phyloP scores from a whole-genome alignment of 2,113 vertebrate genomes.

The Nesogale talazaci region DNA sequence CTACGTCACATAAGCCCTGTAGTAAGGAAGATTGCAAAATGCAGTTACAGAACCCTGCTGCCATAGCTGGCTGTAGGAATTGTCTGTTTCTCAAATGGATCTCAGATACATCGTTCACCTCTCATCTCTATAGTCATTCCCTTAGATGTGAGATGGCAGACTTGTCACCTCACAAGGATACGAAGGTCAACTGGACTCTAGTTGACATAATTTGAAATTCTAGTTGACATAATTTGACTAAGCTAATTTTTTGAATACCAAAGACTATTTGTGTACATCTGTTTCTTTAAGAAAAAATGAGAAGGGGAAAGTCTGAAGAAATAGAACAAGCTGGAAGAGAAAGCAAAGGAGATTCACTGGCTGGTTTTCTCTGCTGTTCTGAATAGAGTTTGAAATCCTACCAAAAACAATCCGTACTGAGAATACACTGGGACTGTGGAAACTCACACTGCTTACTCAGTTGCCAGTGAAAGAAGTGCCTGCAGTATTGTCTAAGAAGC shows the following conservation, averaged over 20 bases:
- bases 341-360: constrained; percentile 49
- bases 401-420: background rate
- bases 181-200: background rate
- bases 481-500: background rate
- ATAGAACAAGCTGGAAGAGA: constrained; percentile 57
- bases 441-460: constrained; percentile 4
- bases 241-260: constrained; percentile 51
- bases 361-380: background rate
- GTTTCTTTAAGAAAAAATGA: constrained; percentile 35
- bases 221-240: constrained; percentile 35
- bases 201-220: constrained; percentile 16
- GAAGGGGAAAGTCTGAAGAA: constrained; percentile 36
- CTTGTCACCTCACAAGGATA: no score
- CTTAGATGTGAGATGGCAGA: background rate
- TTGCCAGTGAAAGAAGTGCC: background rate
- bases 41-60: background rate
- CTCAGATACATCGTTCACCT: background rate
- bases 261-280: constrained; percentile 64
- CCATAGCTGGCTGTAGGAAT: background rate
- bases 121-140: background rate
- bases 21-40: background rate
- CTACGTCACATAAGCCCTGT: background rate
- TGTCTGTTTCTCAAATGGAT: background rate
- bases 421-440: background rate
- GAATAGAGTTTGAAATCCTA: constrained; percentile 71